phyloP scores from a whole-genome alignment of 2,888 invertebrate species.

The Mythimna ferrago region DNA sequence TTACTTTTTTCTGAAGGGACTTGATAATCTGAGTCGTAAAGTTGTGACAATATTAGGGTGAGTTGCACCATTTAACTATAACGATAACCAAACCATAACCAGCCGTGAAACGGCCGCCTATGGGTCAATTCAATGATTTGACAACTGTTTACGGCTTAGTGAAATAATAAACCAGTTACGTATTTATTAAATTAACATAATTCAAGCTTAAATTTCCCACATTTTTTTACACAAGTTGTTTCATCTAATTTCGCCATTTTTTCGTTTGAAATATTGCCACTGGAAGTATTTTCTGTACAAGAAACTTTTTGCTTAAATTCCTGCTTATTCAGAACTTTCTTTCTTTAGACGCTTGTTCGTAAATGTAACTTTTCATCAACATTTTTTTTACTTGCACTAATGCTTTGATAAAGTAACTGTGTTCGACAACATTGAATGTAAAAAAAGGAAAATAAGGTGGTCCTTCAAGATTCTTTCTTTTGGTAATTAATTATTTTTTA shows the following conservation, averaged over 20 bases:
- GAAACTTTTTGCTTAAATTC: constrained; percentile 40
- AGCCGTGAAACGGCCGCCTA: too few species aligned
- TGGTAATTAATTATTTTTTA: neutral
- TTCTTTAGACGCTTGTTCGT: constrained; percentile 24
- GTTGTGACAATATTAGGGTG: neutral
- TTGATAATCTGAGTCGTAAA: neutral
- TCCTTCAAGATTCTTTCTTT: neutral
- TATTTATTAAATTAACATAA: constrained; percentile 1
- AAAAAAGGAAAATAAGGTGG: neutral
- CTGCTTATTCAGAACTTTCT: constrained; percentile 23
- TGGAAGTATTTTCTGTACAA: constrained; percentile 16
- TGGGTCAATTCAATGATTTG: too few species aligned
- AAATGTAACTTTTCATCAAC: constrained; percentile 40
- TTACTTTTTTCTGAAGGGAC: neutral
- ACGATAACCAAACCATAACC: too few species aligned
- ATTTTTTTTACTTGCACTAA: constrained; percentile 31
- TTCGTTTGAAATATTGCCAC: constrained; percentile 27
- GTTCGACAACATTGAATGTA: constrained; percentile 17
- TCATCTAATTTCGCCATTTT: constrained; percentile 14
- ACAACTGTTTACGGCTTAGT: too few species aligned
- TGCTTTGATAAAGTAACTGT: constrained; percentile 23
- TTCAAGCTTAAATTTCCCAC: neutral
- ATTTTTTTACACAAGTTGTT: neutral
- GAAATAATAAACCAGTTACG: neutral
- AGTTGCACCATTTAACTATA: too few species aligned